Evolutionary conservation across 2,113 vertebrate genomes (phyloP).

Genomic region (Potamarius usumacintae): DNA sequence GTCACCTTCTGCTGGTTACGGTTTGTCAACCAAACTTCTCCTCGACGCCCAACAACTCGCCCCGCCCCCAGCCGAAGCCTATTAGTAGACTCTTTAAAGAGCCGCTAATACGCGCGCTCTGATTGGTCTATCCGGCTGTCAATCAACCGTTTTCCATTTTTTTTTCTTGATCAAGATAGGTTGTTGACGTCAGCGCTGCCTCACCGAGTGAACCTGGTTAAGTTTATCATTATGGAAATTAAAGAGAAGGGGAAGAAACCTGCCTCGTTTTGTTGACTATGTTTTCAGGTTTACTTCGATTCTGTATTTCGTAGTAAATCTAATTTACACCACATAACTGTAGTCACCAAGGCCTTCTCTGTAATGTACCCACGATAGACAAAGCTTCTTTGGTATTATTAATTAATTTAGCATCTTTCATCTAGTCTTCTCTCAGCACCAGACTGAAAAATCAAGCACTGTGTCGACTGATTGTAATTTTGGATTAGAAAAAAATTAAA

Average conservation of each 20-base stretch:
- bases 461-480: neutral
- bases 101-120: conserved; percentile 28
- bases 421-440: neutral
- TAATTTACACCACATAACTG: neutral
- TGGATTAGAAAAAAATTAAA: neutral
- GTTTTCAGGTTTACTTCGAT: neutral
- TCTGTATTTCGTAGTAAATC: neutral
- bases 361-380: neutral
- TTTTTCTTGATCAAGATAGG: conserved; percentile 68
- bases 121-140: conserved; percentile 65
- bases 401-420: conserved; percentile 10
- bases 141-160: conserved; percentile 54
- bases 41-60: conserved; percentile 51
- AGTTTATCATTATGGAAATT: conserved; percentile 48
- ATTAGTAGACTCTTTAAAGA: conserved; percentile 74
- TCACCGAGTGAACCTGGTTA: conserved; percentile 56
- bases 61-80: conserved; percentile 66
- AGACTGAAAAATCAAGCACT: neutral
- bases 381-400: conserved; percentile 15
- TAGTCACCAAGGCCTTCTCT: neutral
- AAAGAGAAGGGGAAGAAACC: neutral
- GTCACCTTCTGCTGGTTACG: conserved; percentile 79
- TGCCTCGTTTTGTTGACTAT: neutral
- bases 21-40: conserved; percentile 71
- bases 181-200: conserved; percentile 66